Evolutionary conservation across 2,888 invertebrate species (phyloP), one percentile per base, ranked within the genome.

Genomic region (Heteromyza rotundicornis): DNA sequence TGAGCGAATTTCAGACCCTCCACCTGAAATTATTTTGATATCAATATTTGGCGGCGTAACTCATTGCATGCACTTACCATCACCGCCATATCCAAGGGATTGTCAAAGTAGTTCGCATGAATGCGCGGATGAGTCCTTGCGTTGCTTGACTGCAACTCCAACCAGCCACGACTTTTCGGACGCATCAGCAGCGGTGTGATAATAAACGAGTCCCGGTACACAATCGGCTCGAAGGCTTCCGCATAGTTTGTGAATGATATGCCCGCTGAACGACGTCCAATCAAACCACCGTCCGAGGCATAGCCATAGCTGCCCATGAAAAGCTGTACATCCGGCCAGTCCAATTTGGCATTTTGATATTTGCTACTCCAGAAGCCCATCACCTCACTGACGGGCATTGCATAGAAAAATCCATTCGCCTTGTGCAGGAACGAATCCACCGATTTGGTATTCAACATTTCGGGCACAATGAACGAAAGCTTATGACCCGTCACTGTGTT

Each of bases 101-200:
- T 87, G 0, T 87, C 82, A 72, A 89, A 91, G 80, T 97, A 97
- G 80, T 96, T 95, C 0, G 97, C 92, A 80, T 92, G 90, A 63
- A 98, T 94, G n/a, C 88, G 80, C 0, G 96, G 95, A 68, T 91
- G 89, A 0, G 89, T 86, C 59, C 86, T 84, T 0, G 95, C 91
- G 77, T 92, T 86, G 0, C 84, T 84, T 53, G 91, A 89, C 68
- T 85, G 86, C 1, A 98, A 82, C 68, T 87, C 84, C 14, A 94
- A 77, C 68, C 84, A 86, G 0, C 94, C 94, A 50, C 89, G 84
- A 70, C 92, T 92, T 66, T 85, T 86, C 0, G 94, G 93, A 57
- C 93, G 84, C 73, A 93, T 81, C n/a, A 94, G 69, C 50, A 92
- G 79, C 0, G 92, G 91, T 0, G 89, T 84, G 1, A 90, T 84